These are phyloP conservation scores for Oreochromis tanganicae DNA, from an alignment of 2,113 vertebrate genomes.

Conservation along the genomic window DNA sequence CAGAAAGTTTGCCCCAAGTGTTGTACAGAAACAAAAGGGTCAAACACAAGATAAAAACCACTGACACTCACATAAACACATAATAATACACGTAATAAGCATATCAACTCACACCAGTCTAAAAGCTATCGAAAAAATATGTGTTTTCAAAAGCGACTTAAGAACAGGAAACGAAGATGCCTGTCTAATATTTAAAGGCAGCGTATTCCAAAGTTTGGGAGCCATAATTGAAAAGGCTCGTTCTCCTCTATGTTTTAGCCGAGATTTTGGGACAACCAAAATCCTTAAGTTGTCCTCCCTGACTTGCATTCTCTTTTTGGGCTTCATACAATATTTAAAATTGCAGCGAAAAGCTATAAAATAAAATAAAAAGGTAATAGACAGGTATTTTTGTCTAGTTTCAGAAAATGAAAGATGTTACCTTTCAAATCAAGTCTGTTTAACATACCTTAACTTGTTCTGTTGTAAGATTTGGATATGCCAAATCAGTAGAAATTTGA, in stretches of 20 bases:
- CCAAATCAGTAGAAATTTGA: neutral
- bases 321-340: neutral
- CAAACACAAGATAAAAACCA: neutral
- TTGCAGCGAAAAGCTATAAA: neutral
- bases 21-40: accelerated
- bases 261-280: neutral
- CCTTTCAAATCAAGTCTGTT: neutral
- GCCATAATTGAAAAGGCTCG: neutral
- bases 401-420: neutral
- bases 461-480: neutral
- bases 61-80: neutral
- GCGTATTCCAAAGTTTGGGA: too few species aligned
- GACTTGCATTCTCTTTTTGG: neutral
- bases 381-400: neutral
- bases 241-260: neutral
- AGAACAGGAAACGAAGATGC: too few species aligned
- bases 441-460: neutral
- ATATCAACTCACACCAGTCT: neutral
- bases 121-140: accelerated
- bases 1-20: neutral
- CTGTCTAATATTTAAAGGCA: too few species aligned
- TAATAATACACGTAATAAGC: neutral
- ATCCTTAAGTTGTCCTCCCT: neutral
- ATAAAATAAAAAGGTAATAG: neutral
- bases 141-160: neutral